Base-by-base conservation (phyloP, 2,888 invertebrate genomes). In the Stenotaenia linearis region DNA sequence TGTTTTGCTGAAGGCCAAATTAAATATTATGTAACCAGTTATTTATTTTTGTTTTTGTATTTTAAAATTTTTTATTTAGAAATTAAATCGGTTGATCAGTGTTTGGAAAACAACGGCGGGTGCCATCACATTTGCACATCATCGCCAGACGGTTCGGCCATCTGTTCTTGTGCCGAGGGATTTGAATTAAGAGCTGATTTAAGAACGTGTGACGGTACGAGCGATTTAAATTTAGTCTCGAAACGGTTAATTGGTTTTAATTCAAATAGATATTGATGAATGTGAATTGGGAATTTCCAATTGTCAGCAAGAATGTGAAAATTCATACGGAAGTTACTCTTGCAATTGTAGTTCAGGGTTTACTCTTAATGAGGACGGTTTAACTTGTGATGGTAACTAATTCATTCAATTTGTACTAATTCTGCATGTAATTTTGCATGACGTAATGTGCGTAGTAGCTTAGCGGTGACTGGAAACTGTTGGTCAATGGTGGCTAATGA, bases 81-180 rank as follows among this genome's bases (percentile, higher is more conserved):
- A 79, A 84, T 87, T 83, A 86, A 87, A 80, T 84, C 86, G 23
- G 84, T 86, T 4, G 85, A 87, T 81, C 85, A 85, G 30, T 89
- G 89, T 83, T 84, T 85, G 30, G 83, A 85, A 23, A 85, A 85
- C 80, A 89, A 89, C 83, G 89, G 89, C 5, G 88, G 88, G 3
- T 89, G 89, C 82, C 86, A 86, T 77, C 88, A 89, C 82, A 86
- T 86, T 78, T 89, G 89, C 83, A 83, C 84, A 76, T 86, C 87
- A 81, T 85, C 84, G 37, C 83, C 84, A 12, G 40, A 74, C 12
- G 86, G 84, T 0, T 85, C 82, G 25, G 75, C 83, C 5, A 79
- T 81, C 30, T 82, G 82, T 74, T 82, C 84, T 75, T 86, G 86
- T 80, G 83, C 84, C 80, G 82, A 84, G 5, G 85, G 86, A 18